Evolutionary conservation across 2,797 vertebrate species (phyloP).

Genomic region (Syngnathus rostellatus): DNA sequence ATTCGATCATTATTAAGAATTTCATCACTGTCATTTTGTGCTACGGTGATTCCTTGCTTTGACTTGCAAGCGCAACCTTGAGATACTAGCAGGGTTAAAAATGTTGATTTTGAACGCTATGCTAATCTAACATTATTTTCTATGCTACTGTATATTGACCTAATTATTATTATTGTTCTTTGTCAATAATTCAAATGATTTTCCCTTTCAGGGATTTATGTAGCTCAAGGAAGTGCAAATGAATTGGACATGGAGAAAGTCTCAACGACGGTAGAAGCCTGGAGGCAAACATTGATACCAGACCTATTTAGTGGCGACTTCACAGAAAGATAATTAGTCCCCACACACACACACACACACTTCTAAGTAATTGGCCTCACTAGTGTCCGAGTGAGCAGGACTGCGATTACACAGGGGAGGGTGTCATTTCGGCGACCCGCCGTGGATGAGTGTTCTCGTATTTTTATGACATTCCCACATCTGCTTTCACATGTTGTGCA

Average conservation of each 20-base stretch:
- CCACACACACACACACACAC: background rate
- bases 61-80: no score
- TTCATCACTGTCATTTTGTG: no score
- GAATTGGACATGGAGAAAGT: background rate
- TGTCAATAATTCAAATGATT: background rate
- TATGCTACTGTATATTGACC: background rate
- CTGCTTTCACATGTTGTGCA: slow-evolving; percentile 18
- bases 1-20: no score
- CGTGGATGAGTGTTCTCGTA: slow-evolving; percentile 15
- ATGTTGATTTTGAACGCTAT: no score
- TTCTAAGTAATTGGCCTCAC: background rate
- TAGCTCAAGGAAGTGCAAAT: background rate
- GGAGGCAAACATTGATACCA: slow-evolving; percentile 1
- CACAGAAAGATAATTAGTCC: slow-evolving; percentile 5
- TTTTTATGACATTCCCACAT: slow-evolving; percentile 22
- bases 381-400: background rate
- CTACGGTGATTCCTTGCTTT: no score
- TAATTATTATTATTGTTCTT: background rate
- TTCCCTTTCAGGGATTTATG: background rate
- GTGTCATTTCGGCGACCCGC: slow-evolving; percentile 31
- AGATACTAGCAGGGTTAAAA: no score
- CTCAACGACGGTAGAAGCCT: background rate
- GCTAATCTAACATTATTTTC: background rate
- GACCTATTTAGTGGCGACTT: background rate
- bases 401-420: slow-evolving; percentile 10